Conservation (phyloP, 1,140 invertebrate species). For the Anagrus nilaparvatae region DNA sequence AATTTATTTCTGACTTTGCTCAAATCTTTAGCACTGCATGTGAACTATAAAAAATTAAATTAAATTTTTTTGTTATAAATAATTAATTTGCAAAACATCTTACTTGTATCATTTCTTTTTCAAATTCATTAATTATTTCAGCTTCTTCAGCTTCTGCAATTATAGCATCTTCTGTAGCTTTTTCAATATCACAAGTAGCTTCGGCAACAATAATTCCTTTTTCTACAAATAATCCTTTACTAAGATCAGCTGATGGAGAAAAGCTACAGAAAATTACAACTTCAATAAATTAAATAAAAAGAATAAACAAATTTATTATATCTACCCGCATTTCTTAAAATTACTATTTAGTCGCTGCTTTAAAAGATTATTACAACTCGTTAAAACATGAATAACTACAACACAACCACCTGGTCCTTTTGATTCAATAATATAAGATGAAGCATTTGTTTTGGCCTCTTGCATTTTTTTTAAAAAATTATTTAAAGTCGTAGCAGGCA, state of each 20-base stretch:
- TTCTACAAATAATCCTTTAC: constrained; percentile 42
- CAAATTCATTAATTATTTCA: constrained; percentile 36
- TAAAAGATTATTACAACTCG: constrained; percentile 27
- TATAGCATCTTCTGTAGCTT: constrained; percentile 53
- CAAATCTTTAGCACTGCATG: constrained; percentile 29
- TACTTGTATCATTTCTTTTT: constrained; percentile 35
- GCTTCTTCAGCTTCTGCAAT: constrained; percentile 52
- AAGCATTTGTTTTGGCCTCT: constrained; percentile 26
- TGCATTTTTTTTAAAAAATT: constrained; percentile 44
- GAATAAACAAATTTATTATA: constrained; percentile 10
- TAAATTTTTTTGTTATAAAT: constrained; percentile 4
- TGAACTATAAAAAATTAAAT: constrained; percentile 32
- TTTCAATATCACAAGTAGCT: constrained; percentile 36
- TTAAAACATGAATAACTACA: constrained; percentile 36
- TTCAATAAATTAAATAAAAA: background rate
- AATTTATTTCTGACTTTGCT: constrained; percentile 30
- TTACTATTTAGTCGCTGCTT: constrained; percentile 34
- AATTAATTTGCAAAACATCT: background rate
- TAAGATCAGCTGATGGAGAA: constrained; percentile 17
- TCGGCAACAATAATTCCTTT: constrained; percentile 43
- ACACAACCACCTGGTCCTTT: constrained; percentile 39
- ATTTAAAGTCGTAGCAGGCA: constrained; percentile 50
- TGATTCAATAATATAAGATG: constrained; percentile 33
- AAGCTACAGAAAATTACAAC: constrained; percentile 10
- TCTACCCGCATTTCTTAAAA: constrained; percentile 42